Base-by-base conservation (phyloP, 2,113 vertebrate genomes). In the Perca fluviatilis region DNA sequence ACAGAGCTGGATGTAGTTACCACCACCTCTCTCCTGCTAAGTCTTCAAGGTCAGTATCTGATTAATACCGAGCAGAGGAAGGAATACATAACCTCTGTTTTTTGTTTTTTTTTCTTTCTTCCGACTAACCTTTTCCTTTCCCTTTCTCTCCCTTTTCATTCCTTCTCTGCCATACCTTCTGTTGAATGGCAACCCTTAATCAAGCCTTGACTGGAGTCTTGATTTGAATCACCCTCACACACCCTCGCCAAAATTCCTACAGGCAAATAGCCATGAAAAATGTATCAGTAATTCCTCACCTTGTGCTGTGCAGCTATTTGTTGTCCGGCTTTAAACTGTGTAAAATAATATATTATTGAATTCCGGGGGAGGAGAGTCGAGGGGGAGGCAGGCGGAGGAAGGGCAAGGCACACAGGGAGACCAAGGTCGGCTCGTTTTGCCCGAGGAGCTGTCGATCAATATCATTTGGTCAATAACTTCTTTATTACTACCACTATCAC, bases 301-400 rank as follows among this genome's bases (percentile, higher is more conserved):
- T 98, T 96, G 95, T 95, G 96, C 96, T 94, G 93, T 80, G 96
- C 93, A 95, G 96, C 97, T 96, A 94, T 96, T 95, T 95, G 92
- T 95, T 94, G 94, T 97, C 96, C 95, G 88, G 95, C 96, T 98
- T 97, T 98, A 98, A 99, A 95, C 91, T 96, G 97, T 97, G 97
- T 98, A 97, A 98, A 98, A 98, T 99, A 98, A 98, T 97, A 98
- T 97, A 97, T 97, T 98, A 99, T 98, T 97, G 97, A 98, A 96
- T 96, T 93, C 91, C 82, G 88, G 89, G 96, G 96, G 96, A 95
- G 96, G 95, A 96, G 97, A 96, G 97, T 95, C 94, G 96, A 96
- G 95, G 96, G 95, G 95, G 94, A 93, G 95, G 85, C 79, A 95
- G 95, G 96, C 94, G 94, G 94, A 94, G 95, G 95, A 95, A 96